Evolutionary conservation across 2,113 vertebrate species (phyloP).

Genomic region (Hippocampus zosterae): DNA sequence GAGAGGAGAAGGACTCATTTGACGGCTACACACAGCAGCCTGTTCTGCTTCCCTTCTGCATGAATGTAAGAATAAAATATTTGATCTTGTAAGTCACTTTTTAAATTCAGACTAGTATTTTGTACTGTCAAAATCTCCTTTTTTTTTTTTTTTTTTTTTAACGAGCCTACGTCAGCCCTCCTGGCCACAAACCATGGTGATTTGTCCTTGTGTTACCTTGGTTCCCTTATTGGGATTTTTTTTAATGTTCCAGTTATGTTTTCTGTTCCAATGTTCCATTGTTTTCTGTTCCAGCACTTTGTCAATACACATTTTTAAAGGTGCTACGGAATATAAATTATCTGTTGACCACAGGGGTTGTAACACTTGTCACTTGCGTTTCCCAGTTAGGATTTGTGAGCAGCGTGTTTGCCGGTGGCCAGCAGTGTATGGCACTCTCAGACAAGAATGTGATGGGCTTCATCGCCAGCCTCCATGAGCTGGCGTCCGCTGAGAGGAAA

Average conservation of each 20-base stretch:
- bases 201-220: too few species aligned
- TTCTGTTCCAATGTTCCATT: too few species aligned
- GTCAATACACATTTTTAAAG: too few species aligned
- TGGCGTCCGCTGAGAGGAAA: constrained; percentile 86
- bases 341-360: not conserved
- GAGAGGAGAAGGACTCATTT: constrained; percentile 46
- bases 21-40: constrained; percentile 75
- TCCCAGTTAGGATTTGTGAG: constrained; percentile 88
- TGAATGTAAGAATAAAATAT: constrained; percentile 76
- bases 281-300: too few species aligned
- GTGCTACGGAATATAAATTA: not conserved
- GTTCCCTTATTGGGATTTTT: too few species aligned
- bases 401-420: constrained; percentile 82
- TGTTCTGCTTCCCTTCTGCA: constrained; percentile 80
- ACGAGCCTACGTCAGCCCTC: too few species aligned
- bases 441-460: constrained; percentile 92
- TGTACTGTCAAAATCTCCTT: not conserved
- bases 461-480: constrained; percentile 89
- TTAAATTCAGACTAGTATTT: not conserved
- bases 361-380: not conserved
- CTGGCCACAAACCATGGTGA: too few species aligned
- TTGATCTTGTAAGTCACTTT: not conserved
- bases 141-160: too few species aligned
- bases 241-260: too few species aligned
- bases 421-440: constrained; percentile 77